Conservation (phyloP, 2,113 vertebrate species). For the Rallus limicola region DNA sequence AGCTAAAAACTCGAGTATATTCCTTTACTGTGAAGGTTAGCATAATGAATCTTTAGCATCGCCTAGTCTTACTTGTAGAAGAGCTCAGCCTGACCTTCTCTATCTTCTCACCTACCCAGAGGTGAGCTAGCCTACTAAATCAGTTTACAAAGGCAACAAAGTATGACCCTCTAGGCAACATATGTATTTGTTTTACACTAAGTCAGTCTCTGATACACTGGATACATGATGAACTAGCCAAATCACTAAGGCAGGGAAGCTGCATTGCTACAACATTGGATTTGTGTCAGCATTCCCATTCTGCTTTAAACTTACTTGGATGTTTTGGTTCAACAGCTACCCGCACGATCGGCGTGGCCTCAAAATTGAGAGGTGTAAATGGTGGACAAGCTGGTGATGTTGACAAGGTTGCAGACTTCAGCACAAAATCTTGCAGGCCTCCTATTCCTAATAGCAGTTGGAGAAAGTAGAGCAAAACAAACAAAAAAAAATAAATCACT, state of each 20-base stretch:
- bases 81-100: not conserved
- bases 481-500: not conserved
- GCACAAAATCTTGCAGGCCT: slow-evolving; percentile 89
- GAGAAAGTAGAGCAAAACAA: not conserved
- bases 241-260: not conserved
- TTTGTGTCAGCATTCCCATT: not conserved
- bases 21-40: no score
- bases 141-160: not conserved
- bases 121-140: not conserved
- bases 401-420: slow-evolving; percentile 94
- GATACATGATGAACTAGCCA: not conserved
- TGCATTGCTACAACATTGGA: not conserved
- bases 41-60: not conserved
- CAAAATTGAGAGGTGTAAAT: slow-evolving; percentile 91
- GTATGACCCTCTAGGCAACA: not conserved
- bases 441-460: slow-evolving; percentile 83
- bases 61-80: not conserved
- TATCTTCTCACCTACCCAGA: not conserved
- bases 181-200: not conserved
- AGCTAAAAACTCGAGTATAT: not conserved
- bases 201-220: not conserved
- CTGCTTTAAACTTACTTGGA: slow-evolving; percentile 83
- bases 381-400: slow-evolving; percentile 86
- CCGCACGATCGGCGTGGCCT: slow-evolving; percentile 92
- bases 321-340: slow-evolving; percentile 94